Evolutionary conservation across 2,797 vertebrate genomes (phyloP).

Genomic region (Dendrocincla tyrannina): DNA sequence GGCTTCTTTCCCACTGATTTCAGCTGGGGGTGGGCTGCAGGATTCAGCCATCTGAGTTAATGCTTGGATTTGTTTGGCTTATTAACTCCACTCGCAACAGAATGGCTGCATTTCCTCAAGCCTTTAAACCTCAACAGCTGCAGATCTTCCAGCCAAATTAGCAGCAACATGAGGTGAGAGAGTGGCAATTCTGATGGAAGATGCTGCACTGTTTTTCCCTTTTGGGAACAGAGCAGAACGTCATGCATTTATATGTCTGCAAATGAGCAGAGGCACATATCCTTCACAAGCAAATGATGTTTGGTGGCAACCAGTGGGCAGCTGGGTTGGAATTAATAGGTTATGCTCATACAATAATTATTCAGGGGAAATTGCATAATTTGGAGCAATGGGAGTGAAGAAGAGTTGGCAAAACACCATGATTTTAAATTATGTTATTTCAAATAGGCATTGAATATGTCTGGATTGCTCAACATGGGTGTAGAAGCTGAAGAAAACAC

Average conservation of each 20-base stretch:
- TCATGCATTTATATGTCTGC: slow-evolving; percentile 67
- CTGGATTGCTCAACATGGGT: background rate
- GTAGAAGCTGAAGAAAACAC: background rate
- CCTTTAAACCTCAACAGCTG: background rate
- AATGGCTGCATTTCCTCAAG: slow-evolving; percentile 6
- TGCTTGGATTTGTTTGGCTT: background rate
- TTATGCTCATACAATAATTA: background rate
- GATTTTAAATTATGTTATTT: background rate
- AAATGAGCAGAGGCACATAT: slow-evolving; percentile 46
- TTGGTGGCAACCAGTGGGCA: background rate
- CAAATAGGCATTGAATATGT: background rate
- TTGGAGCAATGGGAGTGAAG: background rate
- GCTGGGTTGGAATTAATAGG: slow-evolving; percentile 2
- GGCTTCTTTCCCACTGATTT: background rate
- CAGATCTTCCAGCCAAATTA: slow-evolving; percentile 18
- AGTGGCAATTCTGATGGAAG: background rate
- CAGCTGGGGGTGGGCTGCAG: background rate
- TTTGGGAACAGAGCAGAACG: background rate
- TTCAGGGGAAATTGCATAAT: background rate
- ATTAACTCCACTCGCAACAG: background rate
- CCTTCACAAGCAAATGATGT: slow-evolving; percentile 16
- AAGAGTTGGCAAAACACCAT: background rate
- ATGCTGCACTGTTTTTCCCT: background rate
- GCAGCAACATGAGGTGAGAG: background rate
- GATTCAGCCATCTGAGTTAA: background rate